These are phyloP conservation scores for Rhinogobius similis DNA, from an alignment of 2,113 vertebrate species.

Conservation along the genomic window DNA sequence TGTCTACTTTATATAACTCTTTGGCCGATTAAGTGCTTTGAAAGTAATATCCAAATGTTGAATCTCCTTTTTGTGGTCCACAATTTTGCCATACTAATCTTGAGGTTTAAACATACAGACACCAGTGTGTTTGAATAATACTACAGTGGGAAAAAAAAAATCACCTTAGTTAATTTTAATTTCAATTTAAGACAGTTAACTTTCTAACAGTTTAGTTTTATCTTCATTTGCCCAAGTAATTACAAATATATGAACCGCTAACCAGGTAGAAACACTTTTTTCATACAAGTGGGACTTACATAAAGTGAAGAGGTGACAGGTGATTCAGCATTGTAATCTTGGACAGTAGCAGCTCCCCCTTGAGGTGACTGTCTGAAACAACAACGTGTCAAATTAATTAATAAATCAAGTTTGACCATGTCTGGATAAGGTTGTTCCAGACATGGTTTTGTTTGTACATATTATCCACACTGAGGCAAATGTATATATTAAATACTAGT, in stretches of 20 bases:
- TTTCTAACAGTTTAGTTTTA: neutral
- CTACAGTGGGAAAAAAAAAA: too few relatives aligned
- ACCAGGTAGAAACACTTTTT: neutral
- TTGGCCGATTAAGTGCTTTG: neutral
- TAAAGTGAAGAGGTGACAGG: constrained; percentile 34
- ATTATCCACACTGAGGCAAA: too few relatives aligned
- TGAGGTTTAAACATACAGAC: neutral
- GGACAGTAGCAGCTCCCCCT: constrained; percentile 74
- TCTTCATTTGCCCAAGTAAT: neutral
- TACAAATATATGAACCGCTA: neutral
- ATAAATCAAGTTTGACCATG: too few relatives aligned
- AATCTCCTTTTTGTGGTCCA: neutral
- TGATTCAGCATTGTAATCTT: constrained; percentile 43
- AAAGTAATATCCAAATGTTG: too few relatives aligned
- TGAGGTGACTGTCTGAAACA: constrained; percentile 66
- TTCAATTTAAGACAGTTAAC: neutral
- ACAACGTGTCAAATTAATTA: constrained; percentile 18
- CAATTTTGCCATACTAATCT: neutral
- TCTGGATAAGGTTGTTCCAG: neutral
- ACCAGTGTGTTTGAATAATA: too few relatives aligned
- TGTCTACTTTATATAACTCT: neutral
- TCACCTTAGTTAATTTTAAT: neutral
- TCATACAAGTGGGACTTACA: neutral
- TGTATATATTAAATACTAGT: too few relatives aligned
- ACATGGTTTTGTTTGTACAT: too few relatives aligned